These are phyloP conservation scores for Eilema griseolum DNA, from an alignment of 2,888 invertebrate genomes.

Conservation along the genomic window DNA sequence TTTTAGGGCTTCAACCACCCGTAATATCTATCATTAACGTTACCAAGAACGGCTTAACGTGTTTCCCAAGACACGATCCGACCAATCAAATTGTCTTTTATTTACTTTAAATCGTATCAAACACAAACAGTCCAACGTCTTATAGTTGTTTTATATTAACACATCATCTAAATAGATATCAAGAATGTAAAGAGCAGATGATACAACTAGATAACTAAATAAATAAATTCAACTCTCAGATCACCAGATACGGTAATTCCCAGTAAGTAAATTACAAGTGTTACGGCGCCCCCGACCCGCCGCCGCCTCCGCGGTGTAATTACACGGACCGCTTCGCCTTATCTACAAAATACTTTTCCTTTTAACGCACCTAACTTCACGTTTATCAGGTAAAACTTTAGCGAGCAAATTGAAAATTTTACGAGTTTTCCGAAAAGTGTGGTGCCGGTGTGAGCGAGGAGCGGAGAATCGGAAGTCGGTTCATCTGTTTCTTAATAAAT, in stretches of 20 bases:
- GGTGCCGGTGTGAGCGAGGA: slow-evolving; percentile 37
- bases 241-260: slow-evolving; percentile 30
- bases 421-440: slow-evolving; percentile 59
- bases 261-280: slow-evolving; percentile 57
- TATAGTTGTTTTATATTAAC: too few relatives aligned
- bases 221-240: slow-evolving; percentile 25
- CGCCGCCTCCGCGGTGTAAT: slow-evolving; percentile 62
- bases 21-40: too few relatives aligned
- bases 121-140: too few relatives aligned
- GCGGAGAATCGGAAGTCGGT: slow-evolving; percentile 4
- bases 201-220: slow-evolving; percentile 3
- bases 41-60: too few relatives aligned
- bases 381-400: slow-evolving; percentile 85
- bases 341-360: slow-evolving; percentile 71
- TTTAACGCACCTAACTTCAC: slow-evolving; percentile 76
- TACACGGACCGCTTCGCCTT: slow-evolving; percentile 64
- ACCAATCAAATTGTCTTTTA: not conserved
- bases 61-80: too few relatives aligned
- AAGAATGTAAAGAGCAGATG: not conserved
- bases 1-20: too few relatives aligned
- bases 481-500: too few relatives aligned
- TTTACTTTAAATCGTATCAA: not conserved
- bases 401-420: slow-evolving; percentile 84
- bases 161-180: too few relatives aligned
- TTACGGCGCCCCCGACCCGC: slow-evolving; percentile 60